Conservation (phyloP, 2,797 vertebrate species). For the Semotilus atromaculatus region DNA sequence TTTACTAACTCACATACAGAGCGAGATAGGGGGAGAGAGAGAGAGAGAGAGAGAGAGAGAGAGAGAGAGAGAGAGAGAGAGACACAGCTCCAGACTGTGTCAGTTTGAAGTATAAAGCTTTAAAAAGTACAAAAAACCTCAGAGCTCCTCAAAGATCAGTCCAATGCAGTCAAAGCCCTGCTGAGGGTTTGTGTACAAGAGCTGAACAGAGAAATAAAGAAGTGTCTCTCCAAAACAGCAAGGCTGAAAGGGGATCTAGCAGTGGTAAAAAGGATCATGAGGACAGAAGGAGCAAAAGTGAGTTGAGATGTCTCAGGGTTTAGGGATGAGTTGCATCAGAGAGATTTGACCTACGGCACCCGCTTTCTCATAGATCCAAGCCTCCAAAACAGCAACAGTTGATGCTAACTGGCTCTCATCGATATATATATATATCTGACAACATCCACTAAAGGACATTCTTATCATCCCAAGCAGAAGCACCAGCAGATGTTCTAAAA, state of each 20-base stretch:
- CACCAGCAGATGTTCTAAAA: not conserved
- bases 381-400: not conserved
- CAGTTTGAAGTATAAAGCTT: constrained; percentile 26
- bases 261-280: constrained; percentile 1
- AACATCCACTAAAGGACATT: not conserved
- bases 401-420: not conserved
- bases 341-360: not conserved
- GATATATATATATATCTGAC: not conserved
- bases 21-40: not conserved
- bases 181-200: constrained; percentile 37
- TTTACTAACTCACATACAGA: constrained; percentile 5
- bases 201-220: constrained; percentile 37
- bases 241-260: constrained; percentile 15
- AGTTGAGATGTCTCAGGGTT: constrained; percentile 7
- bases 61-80: not conserved
- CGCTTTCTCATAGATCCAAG: not conserved
- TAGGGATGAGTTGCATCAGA: constrained; percentile 21
- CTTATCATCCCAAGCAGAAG: not conserved
- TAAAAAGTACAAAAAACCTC: constrained; percentile 27
- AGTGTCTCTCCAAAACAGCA: constrained; percentile 8
- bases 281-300: constrained; percentile 16
- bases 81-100: not conserved
- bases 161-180: constrained; percentile 12
- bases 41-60: not conserved
- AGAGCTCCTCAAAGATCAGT: constrained; percentile 29